A percentile compares a stretch with the other conserved stretches of the same genome.
These are phyloP conservation scores for Ptychodera flava DNA, from an alignment of 35 echinoderm and acorn worm species.

Conservation along the genomic window DNA sequence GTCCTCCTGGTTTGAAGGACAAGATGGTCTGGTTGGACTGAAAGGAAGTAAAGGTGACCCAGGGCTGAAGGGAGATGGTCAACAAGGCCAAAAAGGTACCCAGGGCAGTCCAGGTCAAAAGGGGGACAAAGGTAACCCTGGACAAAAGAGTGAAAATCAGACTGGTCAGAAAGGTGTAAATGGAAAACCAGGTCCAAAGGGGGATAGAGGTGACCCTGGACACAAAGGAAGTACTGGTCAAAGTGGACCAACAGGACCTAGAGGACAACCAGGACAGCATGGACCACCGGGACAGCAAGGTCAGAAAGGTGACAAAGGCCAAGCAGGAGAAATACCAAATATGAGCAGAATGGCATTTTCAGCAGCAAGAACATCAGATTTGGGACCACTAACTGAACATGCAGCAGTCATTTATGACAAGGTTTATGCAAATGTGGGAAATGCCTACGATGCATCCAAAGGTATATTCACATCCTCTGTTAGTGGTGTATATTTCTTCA, in stretches of 20 bases:
- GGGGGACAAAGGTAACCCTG: neutral
- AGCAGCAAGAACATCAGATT: neutral
- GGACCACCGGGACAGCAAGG: neutral
- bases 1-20: too few relatives aligned
- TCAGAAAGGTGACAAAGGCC: neutral
- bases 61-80: neutral
- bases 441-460: neutral
- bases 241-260: neutral
- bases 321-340: neutral
- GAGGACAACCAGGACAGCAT: neutral
- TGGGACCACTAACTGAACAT: neutral
- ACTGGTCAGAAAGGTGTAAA: neutral
- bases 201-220: neutral
- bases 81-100: neutral
- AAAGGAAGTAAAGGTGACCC: neutral
- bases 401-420: neutral
- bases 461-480: neutral
- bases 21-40: too few relatives aligned
- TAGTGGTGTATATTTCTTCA: neutral
- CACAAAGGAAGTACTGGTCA: neutral
- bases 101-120: neutral
- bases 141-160: neutral
- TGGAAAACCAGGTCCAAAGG: neutral
- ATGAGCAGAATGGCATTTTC: neutral
- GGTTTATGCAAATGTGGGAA: neutral